Conservation (phyloP, 2,797 vertebrate species). For the Tinamus major region DNA sequence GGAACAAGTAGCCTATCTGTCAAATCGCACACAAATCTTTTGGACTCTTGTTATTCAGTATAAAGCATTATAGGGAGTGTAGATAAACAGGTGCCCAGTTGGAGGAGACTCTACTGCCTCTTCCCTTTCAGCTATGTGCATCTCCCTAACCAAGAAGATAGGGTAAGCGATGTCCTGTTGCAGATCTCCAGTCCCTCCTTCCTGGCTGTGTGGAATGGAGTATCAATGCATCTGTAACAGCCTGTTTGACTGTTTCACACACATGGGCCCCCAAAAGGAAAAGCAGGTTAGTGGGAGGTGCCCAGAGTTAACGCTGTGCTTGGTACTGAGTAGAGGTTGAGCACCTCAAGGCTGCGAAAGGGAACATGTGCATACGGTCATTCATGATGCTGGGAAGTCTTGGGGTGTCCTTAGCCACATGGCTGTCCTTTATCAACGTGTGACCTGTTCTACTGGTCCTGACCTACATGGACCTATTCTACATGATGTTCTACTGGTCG, state of each 20-base stretch:
- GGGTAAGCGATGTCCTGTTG: not conserved
- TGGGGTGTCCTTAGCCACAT: not conserved
- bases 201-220: not conserved
- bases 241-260: not conserved
- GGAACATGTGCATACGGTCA: not conserved
- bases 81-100: not conserved
- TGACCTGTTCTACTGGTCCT: not conserved
- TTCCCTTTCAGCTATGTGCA: not conserved
- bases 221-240: not conserved
- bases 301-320: not conserved
- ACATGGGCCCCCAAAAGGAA: not conserved
- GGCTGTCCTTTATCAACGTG: not conserved
- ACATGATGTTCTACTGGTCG: not conserved
- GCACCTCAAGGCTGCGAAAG: conserved; percentile 20
- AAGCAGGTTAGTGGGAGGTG: not conserved
- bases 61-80: not conserved
- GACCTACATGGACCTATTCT: too few relatives aligned
- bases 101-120: not conserved
- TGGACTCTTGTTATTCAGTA: not conserved
- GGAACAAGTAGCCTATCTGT: not conserved
- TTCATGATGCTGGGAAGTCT: not conserved
- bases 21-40: not conserved
- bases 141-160: not conserved
- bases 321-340: not conserved
- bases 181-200: not conserved